Percentiles rank a stretch among this genome's conserved stretches.
Evolutionary conservation across 1,140 invertebrate species (phyloP).

Genomic region (Mya arenaria): DNA sequence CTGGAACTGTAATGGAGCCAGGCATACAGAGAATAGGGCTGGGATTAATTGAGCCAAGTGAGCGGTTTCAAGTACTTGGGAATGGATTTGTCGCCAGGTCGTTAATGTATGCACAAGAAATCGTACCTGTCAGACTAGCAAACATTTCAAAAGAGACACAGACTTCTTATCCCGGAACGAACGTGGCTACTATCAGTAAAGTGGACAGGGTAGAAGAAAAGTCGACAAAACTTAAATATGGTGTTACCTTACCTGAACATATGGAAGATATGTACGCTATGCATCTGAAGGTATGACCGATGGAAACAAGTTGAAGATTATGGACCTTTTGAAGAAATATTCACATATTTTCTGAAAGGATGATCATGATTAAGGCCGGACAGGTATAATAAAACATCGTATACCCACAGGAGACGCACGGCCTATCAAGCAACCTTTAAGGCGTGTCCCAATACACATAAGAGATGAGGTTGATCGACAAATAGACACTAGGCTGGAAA

Average conservation of each 20-base stretch:
- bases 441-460: background rate
- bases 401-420: constrained; percentile 37
- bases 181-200: background rate
- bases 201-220: background rate
- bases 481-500: constrained; percentile 42
- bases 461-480: constrained; percentile 6
- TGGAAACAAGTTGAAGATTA: background rate
- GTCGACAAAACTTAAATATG: background rate
- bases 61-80: background rate
- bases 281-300: background rate
- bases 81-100: background rate
- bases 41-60: background rate
- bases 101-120: background rate
- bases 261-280: background rate
- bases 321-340: constrained; percentile 21
- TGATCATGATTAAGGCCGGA: constrained; percentile 35
- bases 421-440: constrained; percentile 28
- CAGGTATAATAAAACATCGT: constrained; percentile 44
- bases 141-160: background rate
- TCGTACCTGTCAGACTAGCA: constrained; percentile 10
- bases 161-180: background rate
- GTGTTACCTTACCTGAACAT: background rate
- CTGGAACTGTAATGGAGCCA: background rate
- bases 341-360: constrained; percentile 30
- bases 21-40: background rate